Base-by-base conservation (phyloP, 1,140 invertebrate genomes). In the Scylla paramamosain region DNA sequence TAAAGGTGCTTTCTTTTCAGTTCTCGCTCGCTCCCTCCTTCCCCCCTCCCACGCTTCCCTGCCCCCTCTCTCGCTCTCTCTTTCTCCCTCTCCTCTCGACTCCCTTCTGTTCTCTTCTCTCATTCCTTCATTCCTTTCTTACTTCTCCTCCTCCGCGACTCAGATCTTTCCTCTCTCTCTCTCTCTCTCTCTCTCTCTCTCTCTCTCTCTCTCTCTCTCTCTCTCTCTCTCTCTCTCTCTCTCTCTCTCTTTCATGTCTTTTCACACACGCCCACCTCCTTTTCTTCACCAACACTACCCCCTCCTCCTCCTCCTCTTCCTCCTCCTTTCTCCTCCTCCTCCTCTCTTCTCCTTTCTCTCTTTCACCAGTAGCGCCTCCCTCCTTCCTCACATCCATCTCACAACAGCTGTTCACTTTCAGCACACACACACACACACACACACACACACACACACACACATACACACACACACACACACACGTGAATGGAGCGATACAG, bases 391-490 rank as follows among this genome's bases (percentile, higher is more conserved):
- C 31, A 46, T 46, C 32, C 89, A 46, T 45, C 89, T 29, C 46
- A 91, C 48, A 91, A 91, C 89, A 45, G 32, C 46, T 91, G 45
- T 8, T 92, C 39, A 0, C 0, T 92, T 92, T n/a, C 59, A 48
- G 67, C 89, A 29, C 46, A 46, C 28, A 77, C 90, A 77, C 48
- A 48, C 89, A 29, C 89, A 46, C 59, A 77, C 90, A 77, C 90
- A 77, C 52, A 31, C 90, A 67, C 90, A 29, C 89, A 59, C 89
- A 59, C 48, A 59, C 89, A 91, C 89, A 91, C 89, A 89, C 89
- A 89, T 39, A 89, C 87, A 89, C 89, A 91, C 89, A 91, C 89
- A 91, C 89, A 89, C 87, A 46, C 87, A 28, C 45, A 89, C 45
- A 25, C 31, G 10, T 77, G 67, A 25, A 77, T n/a, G 16, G 25